Evolutionary conservation across 2,797 vertebrate genomes (phyloP), one percentile per base, ranked within the genome.

Genomic region (Streptopelia turtur): DNA sequence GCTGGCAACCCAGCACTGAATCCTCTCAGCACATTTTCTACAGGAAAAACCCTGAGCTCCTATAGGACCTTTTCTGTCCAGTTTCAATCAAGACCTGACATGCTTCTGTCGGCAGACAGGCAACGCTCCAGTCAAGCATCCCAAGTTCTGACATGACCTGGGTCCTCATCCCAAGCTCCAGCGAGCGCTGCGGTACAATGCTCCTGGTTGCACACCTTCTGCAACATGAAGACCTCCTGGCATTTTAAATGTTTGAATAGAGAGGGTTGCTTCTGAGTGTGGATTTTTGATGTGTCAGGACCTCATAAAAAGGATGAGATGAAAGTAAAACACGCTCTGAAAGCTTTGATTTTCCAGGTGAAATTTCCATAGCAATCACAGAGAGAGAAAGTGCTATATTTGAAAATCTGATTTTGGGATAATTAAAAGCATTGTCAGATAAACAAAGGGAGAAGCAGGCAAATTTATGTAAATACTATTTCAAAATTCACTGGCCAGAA

Each of bases 241-340:
- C 9, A 55, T 68, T 92, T 77, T 6, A 83, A 80, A 53, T 12
- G 30, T 74, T 45, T 64, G 33, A 80, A 35, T 27, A 74, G 75
- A 86, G 28, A 25, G 2, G 2, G 52, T 13, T 64, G 33, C 11
- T 83, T 83, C 78, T 1, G 6, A 83, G 17, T 1, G 31, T 17
- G 41, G 61, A 52, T 43, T 92, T 91, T 52, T 81, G 57, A 83
- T 69, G 53, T 45, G 23, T 76, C 33, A 33, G n/a, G 71, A 75
- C 61, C 72, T 91, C 71, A 93, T 77, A 64, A 91, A 92, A 95
- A 94, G 49, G 52, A 89, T 37, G 50, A 89, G 35, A 45, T 55
- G 68, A 92, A 89, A 92, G 68, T 60, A 53, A 91, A 94, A 57
- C 2, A 2, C 75, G 21, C 65, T 91, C 65, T 47, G 53, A 65